These are phyloP conservation scores for Rhea americana DNA, from an alignment of 2,113 vertebrate genomes.

Conservation along the genomic window DNA sequence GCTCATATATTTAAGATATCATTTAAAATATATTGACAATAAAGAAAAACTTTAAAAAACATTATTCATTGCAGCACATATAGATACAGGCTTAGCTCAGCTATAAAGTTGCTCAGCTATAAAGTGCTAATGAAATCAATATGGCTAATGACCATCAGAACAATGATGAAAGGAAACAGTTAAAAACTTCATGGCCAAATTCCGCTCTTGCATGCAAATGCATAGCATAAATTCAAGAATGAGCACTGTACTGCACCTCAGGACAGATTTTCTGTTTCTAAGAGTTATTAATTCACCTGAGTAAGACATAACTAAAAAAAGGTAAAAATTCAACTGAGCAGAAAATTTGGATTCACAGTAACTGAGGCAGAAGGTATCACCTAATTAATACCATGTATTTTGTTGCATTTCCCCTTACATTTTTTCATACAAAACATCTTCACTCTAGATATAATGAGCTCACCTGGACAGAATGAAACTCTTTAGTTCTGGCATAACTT, in stretches of 20 bases:
- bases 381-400: not conserved
- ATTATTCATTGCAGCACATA: not conserved
- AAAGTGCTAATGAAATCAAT: not conserved
- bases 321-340: not conserved
- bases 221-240: not conserved
- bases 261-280: not conserved
- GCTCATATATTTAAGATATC: not conserved
- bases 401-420: not conserved
- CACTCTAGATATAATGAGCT: not conserved
- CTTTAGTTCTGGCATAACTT: not conserved
- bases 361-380: not conserved
- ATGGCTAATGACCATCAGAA: not conserved
- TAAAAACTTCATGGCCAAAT: not conserved
- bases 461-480: conserved; percentile 2
- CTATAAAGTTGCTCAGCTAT: not conserved
- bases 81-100: not conserved
- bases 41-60: not conserved
- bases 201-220: not conserved
- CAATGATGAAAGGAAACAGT: accelerated
- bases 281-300: not conserved
- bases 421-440: not conserved
- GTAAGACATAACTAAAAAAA: not conserved
- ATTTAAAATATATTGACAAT: not conserved
- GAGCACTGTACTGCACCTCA: not conserved
- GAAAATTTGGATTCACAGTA: not conserved